These are phyloP conservation scores for Sorex fumeus DNA, from an alignment of 2,113 vertebrate genomes.

Conservation along the genomic window DNA sequence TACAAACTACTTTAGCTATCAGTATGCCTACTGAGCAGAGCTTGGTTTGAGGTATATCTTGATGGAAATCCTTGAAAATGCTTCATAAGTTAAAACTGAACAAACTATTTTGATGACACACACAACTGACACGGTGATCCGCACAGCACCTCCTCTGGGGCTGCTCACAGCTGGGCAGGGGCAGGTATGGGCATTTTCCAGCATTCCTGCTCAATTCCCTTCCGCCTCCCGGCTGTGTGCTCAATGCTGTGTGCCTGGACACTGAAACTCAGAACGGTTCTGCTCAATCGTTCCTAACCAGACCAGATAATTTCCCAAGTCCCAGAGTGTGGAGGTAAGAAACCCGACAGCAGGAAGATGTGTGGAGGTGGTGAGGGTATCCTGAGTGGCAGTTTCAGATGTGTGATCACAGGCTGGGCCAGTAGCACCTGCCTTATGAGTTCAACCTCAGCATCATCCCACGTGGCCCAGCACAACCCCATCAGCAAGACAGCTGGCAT, in stretches of 20 bases:
- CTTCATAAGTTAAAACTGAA: background rate
- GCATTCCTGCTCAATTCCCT: background rate
- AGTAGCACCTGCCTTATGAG: too few relatives aligned
- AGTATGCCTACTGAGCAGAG: conserved; percentile 26
- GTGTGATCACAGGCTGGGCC: background rate
- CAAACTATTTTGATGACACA: background rate
- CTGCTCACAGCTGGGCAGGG: background rate
- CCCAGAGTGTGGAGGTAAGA: background rate
- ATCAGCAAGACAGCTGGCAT: too few relatives aligned
- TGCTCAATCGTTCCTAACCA: background rate
- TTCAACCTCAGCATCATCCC: too few relatives aligned
- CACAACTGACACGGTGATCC: background rate
- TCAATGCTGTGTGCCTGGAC: background rate
- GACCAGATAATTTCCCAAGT: background rate
- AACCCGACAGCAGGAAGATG: background rate
- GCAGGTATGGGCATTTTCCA: background rate
- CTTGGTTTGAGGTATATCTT: background rate
- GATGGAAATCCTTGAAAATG: conserved; percentile 24
- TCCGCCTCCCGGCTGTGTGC: background rate
- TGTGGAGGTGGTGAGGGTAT: background rate
- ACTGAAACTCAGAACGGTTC: background rate
- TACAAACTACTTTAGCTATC: background rate
- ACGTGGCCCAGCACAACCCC: too few relatives aligned
- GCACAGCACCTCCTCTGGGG: background rate
- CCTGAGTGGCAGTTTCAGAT: conserved; percentile 6